A percentile compares a stretch with the other conserved stretches of the same genome.
Evolutionary conservation across 2,888 invertebrate species (phyloP).

Genomic region (Aleiodes alternator): DNA sequence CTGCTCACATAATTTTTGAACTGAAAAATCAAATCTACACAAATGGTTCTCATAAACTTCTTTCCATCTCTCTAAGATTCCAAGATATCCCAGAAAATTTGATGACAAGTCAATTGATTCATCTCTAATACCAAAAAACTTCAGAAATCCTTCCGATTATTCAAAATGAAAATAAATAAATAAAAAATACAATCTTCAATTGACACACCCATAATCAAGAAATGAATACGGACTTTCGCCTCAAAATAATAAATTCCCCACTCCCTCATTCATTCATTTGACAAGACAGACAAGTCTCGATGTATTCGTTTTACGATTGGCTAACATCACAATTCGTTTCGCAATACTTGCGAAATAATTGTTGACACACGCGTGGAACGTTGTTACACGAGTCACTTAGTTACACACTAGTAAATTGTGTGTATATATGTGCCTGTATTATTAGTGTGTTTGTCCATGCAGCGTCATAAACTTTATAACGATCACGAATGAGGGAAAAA

Average conservation of each 20-base stretch:
- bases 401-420: slow-evolving; percentile 18
- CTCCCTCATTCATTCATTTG: too few species aligned
- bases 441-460: slow-evolving; percentile 17
- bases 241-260: slow-evolving; percentile 13
- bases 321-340: slow-evolving; percentile 41
- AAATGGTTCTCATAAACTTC: too few species aligned
- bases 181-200: not conserved
- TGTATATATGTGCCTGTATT: slow-evolving; percentile 10
- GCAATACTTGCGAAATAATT: slow-evolving; percentile 47
- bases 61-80: too few species aligned
- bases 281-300: too few species aligned
- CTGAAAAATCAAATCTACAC: too few species aligned
- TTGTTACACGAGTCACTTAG: slow-evolving; percentile 25
- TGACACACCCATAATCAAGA: not conserved
- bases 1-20: too few species aligned
- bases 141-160: too few species aligned
- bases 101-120: too few species aligned
- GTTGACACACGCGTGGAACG: slow-evolving; percentile 41
- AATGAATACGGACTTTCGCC: slow-evolving; percentile 30
- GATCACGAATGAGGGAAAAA: not conserved
- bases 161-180: not conserved
- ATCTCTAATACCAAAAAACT: too few species aligned
- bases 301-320: slow-evolving; percentile 33
- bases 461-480: slow-evolving; percentile 22
- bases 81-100: too few species aligned